A percentile compares a stretch with the other conserved stretches of the same genome.
Evolutionary conservation across 1,140 invertebrate species (phyloP).

Genomic region (Phymastichus coffea): DNA sequence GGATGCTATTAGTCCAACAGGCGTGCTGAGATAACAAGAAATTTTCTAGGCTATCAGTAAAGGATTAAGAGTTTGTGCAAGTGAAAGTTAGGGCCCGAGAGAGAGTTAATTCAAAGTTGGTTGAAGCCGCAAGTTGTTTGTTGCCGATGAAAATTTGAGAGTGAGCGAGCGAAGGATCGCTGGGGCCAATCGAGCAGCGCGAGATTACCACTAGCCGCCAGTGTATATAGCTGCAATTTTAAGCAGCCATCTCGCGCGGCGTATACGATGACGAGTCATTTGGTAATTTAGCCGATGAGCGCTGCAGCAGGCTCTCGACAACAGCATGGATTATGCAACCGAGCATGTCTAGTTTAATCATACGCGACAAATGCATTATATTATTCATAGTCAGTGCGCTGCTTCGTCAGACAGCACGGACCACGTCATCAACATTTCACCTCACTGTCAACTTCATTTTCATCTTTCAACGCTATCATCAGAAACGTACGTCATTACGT

Average conservation of each 20-base stretch:
- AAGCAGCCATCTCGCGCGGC: not conserved
- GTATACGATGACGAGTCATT: not conserved
- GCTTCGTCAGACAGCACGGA: no score
- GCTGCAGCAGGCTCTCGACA: not conserved
- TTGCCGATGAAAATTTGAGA: constrained; percentile 13
- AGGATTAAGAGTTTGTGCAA: constrained; percentile 12
- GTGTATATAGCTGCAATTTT: not conserved
- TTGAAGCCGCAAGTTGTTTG: no score
- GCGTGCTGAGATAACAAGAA: constrained; percentile 5
- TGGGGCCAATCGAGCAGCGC: not conserved
- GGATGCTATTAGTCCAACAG: no score
- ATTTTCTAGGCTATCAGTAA: not conserved
- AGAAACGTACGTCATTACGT: no score
- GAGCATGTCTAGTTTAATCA: constrained; percentile 5
- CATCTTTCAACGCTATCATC: no score
- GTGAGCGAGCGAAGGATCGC: no score
- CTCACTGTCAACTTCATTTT: no score
- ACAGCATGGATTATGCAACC: constrained; percentile 8
- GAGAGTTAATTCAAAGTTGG: not conserved
- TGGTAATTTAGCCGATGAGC: constrained; percentile 1
- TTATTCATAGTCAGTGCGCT: no score
- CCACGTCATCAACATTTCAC: no score
- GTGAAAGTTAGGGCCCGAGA: not conserved
- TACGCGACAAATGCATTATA: constrained; percentile 1
- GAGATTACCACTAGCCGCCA: not conserved